Conservation (phyloP, 2,797 vertebrate genomes). For the Neomorphus geoffroyi region DNA sequence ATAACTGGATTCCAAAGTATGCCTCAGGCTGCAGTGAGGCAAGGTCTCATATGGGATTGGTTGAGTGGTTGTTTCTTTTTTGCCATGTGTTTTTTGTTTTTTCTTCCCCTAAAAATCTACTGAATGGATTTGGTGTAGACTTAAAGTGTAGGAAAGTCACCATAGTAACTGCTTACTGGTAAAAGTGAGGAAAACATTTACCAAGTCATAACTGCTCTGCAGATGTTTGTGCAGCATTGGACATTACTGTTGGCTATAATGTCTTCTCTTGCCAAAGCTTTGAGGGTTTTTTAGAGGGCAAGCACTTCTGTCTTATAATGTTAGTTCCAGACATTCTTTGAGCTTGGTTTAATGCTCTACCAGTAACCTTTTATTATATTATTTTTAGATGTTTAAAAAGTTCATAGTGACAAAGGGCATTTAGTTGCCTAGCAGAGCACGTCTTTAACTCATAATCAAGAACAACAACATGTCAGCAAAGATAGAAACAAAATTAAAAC, state of each 20-base stretch:
- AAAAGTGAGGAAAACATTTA: neutral
- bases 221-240: neutral
- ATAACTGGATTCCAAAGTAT: neutral
- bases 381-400: neutral
- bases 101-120: neutral
- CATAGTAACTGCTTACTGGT: neutral
- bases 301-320: constrained; percentile 19
- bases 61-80: neutral
- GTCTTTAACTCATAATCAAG: neutral
- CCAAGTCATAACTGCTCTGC: neutral
- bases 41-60: neutral
- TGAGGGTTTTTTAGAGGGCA: neutral
- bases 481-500: neutral
- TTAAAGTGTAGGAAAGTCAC: constrained; percentile 2
- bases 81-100: neutral
- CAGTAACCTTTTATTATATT: neutral
- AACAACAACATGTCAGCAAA: neutral
- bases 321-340: constrained; percentile 43
- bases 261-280: constrained; percentile 12
- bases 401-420: neutral
- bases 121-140: neutral
- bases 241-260: neutral
- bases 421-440: neutral
- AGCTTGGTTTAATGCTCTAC: neutral
- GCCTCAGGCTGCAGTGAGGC: constrained; percentile 23